A percentile compares a stretch with the other conserved stretches of the same genome.
Conservation (phyloP, 1,140 invertebrate genomes). For the Mactra quadrangularis region DNA sequence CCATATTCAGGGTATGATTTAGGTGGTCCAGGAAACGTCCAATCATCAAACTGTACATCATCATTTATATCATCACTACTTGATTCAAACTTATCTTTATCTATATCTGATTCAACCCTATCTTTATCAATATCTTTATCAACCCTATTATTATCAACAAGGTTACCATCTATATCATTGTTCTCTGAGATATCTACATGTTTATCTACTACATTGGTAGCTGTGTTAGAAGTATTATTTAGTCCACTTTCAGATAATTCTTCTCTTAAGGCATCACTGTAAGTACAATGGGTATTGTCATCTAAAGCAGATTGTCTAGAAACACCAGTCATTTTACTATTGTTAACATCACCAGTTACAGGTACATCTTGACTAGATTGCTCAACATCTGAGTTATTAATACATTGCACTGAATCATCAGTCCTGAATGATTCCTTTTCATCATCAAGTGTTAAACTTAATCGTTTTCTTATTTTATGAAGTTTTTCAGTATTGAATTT, state of each 20-base stretch:
- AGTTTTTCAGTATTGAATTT: neutral
- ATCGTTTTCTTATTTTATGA: neutral
- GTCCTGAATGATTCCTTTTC: conserved; percentile 8
- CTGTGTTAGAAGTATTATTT: neutral
- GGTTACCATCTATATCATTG: too few relatives aligned
- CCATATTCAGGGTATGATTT: conserved; percentile 13
- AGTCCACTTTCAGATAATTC: too few relatives aligned
- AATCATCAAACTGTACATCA: neutral
- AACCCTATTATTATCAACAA: neutral
- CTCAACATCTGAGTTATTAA: too few relatives aligned
- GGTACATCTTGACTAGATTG: neutral
- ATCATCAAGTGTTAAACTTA: neutral
- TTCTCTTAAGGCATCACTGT: too few relatives aligned
- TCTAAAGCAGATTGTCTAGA: too few relatives aligned
- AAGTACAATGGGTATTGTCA: too few relatives aligned
- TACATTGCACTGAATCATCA: neutral
- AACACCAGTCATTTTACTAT: too few relatives aligned
- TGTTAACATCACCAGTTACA: conserved; percentile 1
- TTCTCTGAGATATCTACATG: neutral
- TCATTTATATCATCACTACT: neutral
- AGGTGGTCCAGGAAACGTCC: conserved; percentile 22
- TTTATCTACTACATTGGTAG: neutral
- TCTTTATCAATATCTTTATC: neutral
- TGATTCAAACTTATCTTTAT: neutral
- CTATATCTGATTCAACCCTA: neutral